Evolutionary conservation across 37 sponge, comb jelly and placozoan genomes (phyloP).

Genomic region (Halichondria panicea): DNA sequence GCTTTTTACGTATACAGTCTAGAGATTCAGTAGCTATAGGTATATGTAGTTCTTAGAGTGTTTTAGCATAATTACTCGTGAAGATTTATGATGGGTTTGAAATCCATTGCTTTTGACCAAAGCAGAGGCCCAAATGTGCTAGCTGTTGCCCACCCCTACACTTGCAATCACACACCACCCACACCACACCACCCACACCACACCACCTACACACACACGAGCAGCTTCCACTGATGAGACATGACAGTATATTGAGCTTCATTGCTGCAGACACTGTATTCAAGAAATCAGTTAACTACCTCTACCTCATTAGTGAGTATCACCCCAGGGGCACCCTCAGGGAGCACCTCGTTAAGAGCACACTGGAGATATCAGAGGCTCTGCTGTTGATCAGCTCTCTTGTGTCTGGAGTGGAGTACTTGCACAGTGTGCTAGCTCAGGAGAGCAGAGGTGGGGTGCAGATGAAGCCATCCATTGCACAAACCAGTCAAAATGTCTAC

Average conservation of each 20-base stretch:
- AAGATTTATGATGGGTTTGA: too few species aligned
- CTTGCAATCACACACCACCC: too few species aligned
- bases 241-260: conserved; percentile 75
- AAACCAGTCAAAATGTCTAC: conserved; percentile 32
- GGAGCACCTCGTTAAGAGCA: conserved; percentile 39
- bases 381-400: conserved; percentile 27
- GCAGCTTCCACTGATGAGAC: conserved; percentile 61
- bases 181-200: too few species aligned
- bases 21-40: too few species aligned
- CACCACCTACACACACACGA: too few species aligned
- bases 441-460: neutral
- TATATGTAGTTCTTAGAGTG: too few species aligned
- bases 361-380: conserved; percentile 1
- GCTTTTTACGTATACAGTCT: too few species aligned
- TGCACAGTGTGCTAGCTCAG: conserved; percentile 49
- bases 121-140: too few species aligned
- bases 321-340: conserved; percentile 50
- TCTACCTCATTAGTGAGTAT: conserved; percentile 59
- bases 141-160: neutral
- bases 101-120: neutral
- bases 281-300: conserved; percentile 29
- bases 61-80: too few species aligned
- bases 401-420: conserved; percentile 63
- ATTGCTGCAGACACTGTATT: conserved; percentile 65
- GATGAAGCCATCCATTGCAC: conserved; percentile 56